Conservation (phyloP, 2,888 invertebrate genomes). For the Dynastes maya region DNA sequence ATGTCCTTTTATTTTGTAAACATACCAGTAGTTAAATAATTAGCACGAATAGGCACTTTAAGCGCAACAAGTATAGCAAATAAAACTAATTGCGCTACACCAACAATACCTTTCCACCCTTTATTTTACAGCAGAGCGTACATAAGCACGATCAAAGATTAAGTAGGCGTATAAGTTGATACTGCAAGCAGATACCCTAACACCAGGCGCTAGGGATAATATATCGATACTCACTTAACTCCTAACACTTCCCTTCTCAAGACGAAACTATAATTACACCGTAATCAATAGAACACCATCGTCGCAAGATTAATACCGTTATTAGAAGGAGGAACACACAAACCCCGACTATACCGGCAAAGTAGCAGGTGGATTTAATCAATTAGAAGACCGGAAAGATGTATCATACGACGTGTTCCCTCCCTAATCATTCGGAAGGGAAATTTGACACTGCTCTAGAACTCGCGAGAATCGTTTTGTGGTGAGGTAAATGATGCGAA, state of each 20-base stretch:
- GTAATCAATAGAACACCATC: constrained; percentile 36
- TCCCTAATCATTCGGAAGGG: constrained; percentile 27
- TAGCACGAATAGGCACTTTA: no score
- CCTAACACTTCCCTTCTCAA: constrained; percentile 20
- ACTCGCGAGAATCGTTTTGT: constrained; percentile 5
- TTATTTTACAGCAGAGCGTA: no score
- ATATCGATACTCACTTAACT: constrained; percentile 30
- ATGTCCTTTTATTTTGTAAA: no score
- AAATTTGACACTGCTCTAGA: background rate
- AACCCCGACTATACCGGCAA: constrained; percentile 1
- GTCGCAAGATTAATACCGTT: constrained; percentile 39
- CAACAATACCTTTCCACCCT: no score
- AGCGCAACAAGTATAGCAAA: no score
- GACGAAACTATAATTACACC: constrained; percentile 35
- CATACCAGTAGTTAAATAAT: no score
- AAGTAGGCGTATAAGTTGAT: constrained; percentile 11
- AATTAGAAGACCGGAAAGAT: constrained; percentile 42
- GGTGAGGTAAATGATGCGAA: constrained; percentile 4
- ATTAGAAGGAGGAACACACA: constrained; percentile 1
- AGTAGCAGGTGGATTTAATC: constrained; percentile 44
- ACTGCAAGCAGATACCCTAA: constrained; percentile 1
- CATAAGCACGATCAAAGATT: background rate
- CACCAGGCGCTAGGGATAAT: background rate
- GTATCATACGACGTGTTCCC: constrained; percentile 27
- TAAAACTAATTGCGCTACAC: no score